Percentiles rank a stretch among this genome's conserved stretches.
phyloP scores from a whole-genome alignment of 2,113 vertebrate genomes.

The Silurus asotus region DNA sequence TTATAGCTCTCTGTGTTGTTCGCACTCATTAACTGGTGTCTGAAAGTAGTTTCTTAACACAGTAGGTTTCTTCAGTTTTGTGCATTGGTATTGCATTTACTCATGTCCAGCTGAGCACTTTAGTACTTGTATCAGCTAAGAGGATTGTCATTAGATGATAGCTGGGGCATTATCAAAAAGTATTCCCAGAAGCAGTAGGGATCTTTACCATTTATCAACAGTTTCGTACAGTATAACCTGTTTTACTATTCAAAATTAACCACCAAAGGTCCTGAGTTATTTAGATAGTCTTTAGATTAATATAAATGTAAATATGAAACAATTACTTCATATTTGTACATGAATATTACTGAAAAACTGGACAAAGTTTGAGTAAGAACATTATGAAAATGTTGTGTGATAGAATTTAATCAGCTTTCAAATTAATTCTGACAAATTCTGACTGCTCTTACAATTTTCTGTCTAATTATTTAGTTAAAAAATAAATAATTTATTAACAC shows the following conservation, averaged over 20 bases:
- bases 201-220: not conserved
- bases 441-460: too few species aligned
- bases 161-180: not conserved
- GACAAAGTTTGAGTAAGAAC: not conserved
- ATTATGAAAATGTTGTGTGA: too few species aligned
- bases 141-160: not conserved
- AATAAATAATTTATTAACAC: too few species aligned
- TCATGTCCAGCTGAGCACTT: not conserved
- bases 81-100: constrained; percentile 12
- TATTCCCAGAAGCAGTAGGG: not conserved
- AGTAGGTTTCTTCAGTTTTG: not conserved
- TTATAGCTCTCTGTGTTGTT: constrained; percentile 11
- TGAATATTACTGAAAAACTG: not conserved
- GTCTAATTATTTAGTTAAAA: too few species aligned
- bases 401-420: too few species aligned
- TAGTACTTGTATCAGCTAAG: not conserved
- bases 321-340: not conserved
- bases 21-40: not conserved
- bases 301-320: not conserved
- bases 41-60: constrained; percentile 14
- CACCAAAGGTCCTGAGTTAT: not conserved
- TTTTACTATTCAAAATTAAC: not conserved
- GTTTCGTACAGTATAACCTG: not conserved
- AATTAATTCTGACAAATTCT: too few species aligned
- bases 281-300: not conserved